These are phyloP conservation scores for Thymallus thymallus DNA, from an alignment of 2,113 vertebrate genomes.

Conservation along the genomic window DNA sequence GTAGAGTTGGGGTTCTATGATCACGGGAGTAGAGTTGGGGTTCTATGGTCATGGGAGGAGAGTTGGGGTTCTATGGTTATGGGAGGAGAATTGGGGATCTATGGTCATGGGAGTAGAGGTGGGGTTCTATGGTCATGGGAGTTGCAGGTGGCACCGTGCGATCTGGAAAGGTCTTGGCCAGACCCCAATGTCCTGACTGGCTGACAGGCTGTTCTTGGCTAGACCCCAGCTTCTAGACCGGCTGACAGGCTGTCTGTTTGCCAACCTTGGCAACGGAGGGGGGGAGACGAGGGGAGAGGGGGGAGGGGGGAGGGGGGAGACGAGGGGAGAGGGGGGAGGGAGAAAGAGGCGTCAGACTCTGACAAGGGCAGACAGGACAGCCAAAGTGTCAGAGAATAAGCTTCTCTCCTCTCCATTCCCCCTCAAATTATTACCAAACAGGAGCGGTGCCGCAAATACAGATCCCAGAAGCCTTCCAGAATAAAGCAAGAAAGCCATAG, in stretches of 20 bases:
- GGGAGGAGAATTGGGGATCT: too few species aligned
- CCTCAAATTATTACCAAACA: conserved; percentile 24
- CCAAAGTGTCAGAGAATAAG: conserved; percentile 54
- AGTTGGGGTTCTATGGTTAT: background rate
- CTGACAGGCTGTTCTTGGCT: conserved; percentile 38
- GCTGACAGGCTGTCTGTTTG: conserved; percentile 54
- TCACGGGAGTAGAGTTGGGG: too few species aligned
- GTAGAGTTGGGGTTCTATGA: background rate
- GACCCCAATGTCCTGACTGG: too few species aligned
- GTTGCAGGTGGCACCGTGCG: conserved; percentile 5
- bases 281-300: conserved; percentile 16
- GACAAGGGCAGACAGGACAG: conserved; percentile 66
- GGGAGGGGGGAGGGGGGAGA: conserved; percentile 44
- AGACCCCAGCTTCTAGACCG: conserved; percentile 48
- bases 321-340: conserved; percentile 16
- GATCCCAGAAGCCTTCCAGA: conserved; percentile 11
- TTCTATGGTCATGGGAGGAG: too few species aligned
- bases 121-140: background rate
- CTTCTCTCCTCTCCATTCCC: conserved; percentile 15
- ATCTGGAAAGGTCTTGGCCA: conserved; percentile 42
- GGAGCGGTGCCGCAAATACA: conserved; percentile 17
- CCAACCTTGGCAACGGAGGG: conserved; percentile 54
- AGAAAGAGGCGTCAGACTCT: conserved; percentile 49
- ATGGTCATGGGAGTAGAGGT: background rate
- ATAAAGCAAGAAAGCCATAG: conserved; percentile 6